Evolutionary conservation across 2,888 invertebrate genomes (phyloP).

Genomic region (Polylopha cassiicola): DNA sequence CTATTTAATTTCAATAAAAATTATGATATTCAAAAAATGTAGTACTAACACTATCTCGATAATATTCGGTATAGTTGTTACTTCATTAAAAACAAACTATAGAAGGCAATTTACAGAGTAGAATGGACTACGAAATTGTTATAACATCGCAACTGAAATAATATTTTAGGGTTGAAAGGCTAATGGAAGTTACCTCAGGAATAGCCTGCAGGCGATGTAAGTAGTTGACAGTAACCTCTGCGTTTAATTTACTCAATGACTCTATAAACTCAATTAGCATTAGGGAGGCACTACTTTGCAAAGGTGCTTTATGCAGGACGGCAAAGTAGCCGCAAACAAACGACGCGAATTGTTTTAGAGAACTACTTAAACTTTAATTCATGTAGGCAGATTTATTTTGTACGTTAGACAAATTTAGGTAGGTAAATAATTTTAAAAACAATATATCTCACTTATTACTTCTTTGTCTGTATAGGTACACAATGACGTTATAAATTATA

Average conservation of each 20-base stretch:
- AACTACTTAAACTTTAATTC: too few relatives aligned
- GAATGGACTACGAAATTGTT: constrained; percentile 1
- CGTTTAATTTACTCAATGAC: constrained; percentile 56
- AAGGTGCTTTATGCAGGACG: constrained; percentile 45
- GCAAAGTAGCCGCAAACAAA: constrained; percentile 33
- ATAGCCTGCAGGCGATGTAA: constrained; percentile 47
- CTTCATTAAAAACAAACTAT: too few relatives aligned
- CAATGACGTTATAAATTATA: too few relatives aligned
- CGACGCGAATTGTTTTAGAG: background rate
- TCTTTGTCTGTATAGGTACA: too few relatives aligned
- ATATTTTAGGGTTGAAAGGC: constrained; percentile 47
- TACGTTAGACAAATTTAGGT: too few relatives aligned
- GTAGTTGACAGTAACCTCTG: constrained; percentile 55
- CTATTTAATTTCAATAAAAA: too few relatives aligned
- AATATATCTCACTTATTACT: too few relatives aligned
- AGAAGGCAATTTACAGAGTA: background rate
- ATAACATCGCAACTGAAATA: constrained; percentile 23
- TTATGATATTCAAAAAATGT: too few relatives aligned
- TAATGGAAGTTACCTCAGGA: constrained; percentile 43
- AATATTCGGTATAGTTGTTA: too few relatives aligned
- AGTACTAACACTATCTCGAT: too few relatives aligned
- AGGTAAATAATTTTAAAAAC: too few relatives aligned
- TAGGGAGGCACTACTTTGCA: constrained; percentile 43
- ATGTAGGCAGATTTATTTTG: too few relatives aligned
- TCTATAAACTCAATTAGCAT: constrained; percentile 60